Conservation (phyloP, 2,113 vertebrate genomes). For the Condylura cristata region DNA sequence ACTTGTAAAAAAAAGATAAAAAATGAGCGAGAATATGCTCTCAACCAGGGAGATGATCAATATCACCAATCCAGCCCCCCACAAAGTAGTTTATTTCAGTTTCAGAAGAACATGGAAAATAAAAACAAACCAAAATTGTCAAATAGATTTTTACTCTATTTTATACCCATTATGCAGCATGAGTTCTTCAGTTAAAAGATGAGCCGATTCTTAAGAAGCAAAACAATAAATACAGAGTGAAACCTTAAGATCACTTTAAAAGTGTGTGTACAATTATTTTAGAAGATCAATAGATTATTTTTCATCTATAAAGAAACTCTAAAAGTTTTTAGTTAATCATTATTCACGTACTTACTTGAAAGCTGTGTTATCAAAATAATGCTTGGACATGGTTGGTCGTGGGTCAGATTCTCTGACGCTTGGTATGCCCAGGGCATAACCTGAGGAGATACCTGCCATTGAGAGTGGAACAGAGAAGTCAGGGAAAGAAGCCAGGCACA, state of each 20-base stretch:
- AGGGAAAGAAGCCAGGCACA: not conserved
- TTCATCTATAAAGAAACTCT: not conserved
- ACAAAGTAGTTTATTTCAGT: not conserved
- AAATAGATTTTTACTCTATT: not conserved
- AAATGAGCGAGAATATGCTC: not conserved
- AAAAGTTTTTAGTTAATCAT: not conserved
- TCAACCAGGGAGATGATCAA: not conserved
- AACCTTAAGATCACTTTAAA: not conserved
- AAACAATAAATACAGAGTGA: not conserved
- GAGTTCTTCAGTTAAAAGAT: constrained; percentile 11
- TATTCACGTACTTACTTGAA: constrained; percentile 9
- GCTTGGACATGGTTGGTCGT: not conserved
- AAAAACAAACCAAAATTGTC: not conserved
- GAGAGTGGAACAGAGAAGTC: not conserved
- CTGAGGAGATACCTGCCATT: not conserved
- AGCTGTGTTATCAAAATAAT: not conserved
- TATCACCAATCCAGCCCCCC: not conserved
- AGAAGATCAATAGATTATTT: not conserved
- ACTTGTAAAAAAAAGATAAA: not conserved
- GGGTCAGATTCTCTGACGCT: not conserved
- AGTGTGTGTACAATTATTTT: not conserved
- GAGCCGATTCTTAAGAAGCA: not conserved
- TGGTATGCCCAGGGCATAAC: not conserved
- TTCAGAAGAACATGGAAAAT: constrained; percentile 31
- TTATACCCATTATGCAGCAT: not conserved